These are phyloP conservation scores for Peromyscus californicus DNA, from an alignment of 2,113 vertebrate genomes.

Conservation along the genomic window DNA sequence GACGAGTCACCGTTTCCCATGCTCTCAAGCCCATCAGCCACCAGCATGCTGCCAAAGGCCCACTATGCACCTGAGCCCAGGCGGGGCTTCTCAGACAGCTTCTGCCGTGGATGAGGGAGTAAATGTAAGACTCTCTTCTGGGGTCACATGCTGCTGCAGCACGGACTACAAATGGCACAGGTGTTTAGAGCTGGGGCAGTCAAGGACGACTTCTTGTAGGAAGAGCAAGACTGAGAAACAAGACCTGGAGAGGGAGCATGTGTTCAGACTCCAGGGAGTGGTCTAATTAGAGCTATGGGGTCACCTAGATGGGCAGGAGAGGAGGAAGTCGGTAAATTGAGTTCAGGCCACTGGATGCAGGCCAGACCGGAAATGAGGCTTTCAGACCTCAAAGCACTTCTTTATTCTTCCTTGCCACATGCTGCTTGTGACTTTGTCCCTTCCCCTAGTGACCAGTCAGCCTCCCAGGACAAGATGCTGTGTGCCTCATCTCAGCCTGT, in stretches of 20 bases:
- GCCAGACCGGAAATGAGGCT: neutral
- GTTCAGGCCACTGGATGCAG: neutral
- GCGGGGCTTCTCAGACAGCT: neutral
- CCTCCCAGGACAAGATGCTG: neutral
- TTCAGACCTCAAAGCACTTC: neutral
- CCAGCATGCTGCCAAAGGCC: neutral
- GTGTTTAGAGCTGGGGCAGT: neutral
- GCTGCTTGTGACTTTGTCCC: neutral
- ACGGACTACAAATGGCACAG: neutral
- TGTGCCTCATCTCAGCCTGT: neutral
- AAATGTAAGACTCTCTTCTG: neutral
- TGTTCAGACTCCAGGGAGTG: neutral
- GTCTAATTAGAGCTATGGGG: neutral
- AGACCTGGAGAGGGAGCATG: neutral
- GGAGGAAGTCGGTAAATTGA: neutral
- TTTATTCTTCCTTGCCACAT: neutral
- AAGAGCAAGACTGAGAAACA: neutral
- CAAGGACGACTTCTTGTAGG: slow-evolving; percentile 4
- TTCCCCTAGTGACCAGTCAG: neutral
- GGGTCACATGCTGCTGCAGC: neutral
- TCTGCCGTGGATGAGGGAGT: neutral
- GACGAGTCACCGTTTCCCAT: neutral
- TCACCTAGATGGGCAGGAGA: neutral
- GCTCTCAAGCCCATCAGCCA: neutral
- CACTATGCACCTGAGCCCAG: neutral